These are phyloP conservation scores for Malthinus seriepunctatus DNA, from an alignment of 2,888 invertebrate genomes.

Conservation along the genomic window DNA sequence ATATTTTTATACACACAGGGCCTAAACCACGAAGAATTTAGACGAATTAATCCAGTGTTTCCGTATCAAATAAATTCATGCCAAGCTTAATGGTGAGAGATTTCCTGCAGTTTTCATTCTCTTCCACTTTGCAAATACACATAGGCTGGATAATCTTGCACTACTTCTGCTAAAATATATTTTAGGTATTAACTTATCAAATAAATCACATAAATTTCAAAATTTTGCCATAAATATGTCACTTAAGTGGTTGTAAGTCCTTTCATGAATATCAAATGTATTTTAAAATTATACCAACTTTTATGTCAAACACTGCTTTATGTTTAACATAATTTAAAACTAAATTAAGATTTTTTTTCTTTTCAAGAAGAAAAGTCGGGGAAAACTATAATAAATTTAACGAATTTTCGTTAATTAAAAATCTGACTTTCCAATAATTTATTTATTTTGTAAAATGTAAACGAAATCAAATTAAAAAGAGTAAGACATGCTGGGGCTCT, in stretches of 20 bases:
- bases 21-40: not conserved
- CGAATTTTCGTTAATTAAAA: too few species aligned
- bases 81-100: slow-evolving; percentile 7
- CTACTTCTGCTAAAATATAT: slow-evolving; percentile 7
- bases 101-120: slow-evolving; percentile 7
- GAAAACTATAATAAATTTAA: too few species aligned
- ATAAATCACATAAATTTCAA: slow-evolving; percentile 5
- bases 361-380: too few species aligned
- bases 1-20: slow-evolving; percentile 3
- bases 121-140: slow-evolving; percentile 6
- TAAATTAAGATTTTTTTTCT: too few species aligned
- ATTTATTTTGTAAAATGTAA: too few species aligned
- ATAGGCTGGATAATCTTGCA: slow-evolving; percentile 5
- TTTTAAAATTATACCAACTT: not conserved
- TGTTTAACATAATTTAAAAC: too few species aligned
- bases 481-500: too few species aligned
- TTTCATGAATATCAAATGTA: slow-evolving; percentile 2
- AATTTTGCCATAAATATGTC: slow-evolving; percentile 3
- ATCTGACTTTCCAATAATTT: too few species aligned
- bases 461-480: too few species aligned
- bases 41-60: slow-evolving; percentile 7
- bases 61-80: slow-evolving; percentile 7
- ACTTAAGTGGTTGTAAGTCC: not conserved
- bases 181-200: slow-evolving; percentile 7
- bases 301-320: too few species aligned